A percentile compares a stretch with the other conserved stretches of the same genome.
Conservation (phyloP, 2,113 vertebrate genomes). For the Corythaixoides concolor region DNA sequence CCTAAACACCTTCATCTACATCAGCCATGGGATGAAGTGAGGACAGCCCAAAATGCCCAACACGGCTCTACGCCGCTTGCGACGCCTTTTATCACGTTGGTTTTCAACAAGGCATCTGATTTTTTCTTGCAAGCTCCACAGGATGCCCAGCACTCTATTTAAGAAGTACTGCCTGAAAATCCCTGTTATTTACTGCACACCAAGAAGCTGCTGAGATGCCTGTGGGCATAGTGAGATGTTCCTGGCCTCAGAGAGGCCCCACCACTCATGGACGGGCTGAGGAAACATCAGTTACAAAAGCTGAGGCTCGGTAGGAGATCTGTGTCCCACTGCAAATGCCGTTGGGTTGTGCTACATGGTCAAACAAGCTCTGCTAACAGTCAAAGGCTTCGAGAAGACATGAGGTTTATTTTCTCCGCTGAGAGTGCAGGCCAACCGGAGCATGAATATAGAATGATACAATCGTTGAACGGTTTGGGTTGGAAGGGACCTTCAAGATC, state of each 20-base stretch:
- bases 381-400: neutral
- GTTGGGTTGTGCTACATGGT: fast-evolving
- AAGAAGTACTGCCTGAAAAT: neutral
- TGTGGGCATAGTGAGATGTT: neutral
- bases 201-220: neutral
- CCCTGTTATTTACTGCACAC: too few relatives aligned
- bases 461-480: too few relatives aligned
- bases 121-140: neutral
- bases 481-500: too few relatives aligned
- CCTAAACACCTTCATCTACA: neutral
- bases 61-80: fast-evolving
- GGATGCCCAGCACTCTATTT: neutral
- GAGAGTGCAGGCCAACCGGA: neutral
- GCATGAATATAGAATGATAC: neutral
- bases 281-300: neutral
- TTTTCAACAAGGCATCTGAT: neutral
- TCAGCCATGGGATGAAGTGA: neutral
- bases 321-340: neutral
- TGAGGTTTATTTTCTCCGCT: neutral
- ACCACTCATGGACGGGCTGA: fast-evolving
- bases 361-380: neutral
- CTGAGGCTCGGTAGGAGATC: neutral
- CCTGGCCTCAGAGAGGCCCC: neutral
- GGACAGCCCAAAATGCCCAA: neutral
- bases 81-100: neutral